Evolutionary conservation across 2,113 vertebrate genomes (phyloP), one percentile per base, ranked within the genome.

Genomic region (Haliaeetus leucogaster): DNA sequence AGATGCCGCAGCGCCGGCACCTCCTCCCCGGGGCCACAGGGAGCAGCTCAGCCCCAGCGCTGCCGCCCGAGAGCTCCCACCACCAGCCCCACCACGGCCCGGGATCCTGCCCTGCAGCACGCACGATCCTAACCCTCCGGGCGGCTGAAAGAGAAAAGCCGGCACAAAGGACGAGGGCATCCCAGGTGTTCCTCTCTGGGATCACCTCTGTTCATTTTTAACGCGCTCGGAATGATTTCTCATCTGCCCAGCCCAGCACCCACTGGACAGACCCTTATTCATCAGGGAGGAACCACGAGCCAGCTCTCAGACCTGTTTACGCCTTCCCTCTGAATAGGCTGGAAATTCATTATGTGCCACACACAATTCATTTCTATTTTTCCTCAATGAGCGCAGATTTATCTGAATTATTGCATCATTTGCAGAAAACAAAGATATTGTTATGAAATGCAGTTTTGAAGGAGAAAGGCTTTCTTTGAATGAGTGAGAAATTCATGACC

Each of bases 401-500:
- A 42, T 76, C 86, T 65, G 82, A 90, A 53, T 82, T 85, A 95
- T 45, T 61, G 29, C 89, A 53, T 93, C 92, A 52, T 42, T 90
- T 61, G 15, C 23, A 3, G 47, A 50, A 83, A 86, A 91, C 96
- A 96, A 93, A 94, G 89, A 47, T 38, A n/a, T 45, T 73, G 58
- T 65, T 91, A 67, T 4, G 73, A 65, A 79, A 86, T 11, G 72
- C 48, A 76, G 74, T 66, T 90, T 45, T 30, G 92, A 48, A 80
- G 52, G 66, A 95, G 48, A 94, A 93, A 95, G 61, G 55, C 67
- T 38, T 80, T 84, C 77, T 96, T 78, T 87, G 83, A 67, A 14
- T 50, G 66, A 93, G 92, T 9, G 77, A 95, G 89, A 77, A 89
- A 89, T n/a, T 58, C 95, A 78, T 6, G 2, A 42, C 81, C 86